These are phyloP conservation scores for Balearica regulorum DNA, from an alignment of 2,797 vertebrate species.

Conservation along the genomic window DNA sequence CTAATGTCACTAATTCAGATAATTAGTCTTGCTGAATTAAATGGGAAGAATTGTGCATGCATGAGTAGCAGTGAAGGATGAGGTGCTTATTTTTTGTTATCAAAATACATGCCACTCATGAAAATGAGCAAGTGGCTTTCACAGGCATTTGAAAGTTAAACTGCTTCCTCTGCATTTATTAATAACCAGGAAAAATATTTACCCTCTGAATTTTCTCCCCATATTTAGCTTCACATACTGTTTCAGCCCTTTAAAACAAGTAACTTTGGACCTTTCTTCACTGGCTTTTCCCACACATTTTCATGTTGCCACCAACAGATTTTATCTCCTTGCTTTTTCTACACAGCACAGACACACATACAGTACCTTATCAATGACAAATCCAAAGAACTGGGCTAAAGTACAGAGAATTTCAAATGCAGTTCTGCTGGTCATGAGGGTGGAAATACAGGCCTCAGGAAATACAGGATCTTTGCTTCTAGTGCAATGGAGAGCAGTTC, in stretches of 20 bases:
- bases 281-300: neutral
- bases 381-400: neutral
- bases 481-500: neutral
- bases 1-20: slow-evolving; percentile 48
- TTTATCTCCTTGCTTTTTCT: neutral
- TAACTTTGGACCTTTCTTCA: neutral
- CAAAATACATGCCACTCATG: slow-evolving; percentile 1
- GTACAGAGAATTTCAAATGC: neutral
- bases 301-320: neutral
- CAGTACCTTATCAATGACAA: neutral
- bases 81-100: slow-evolving; percentile 3
- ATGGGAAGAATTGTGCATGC: neutral
- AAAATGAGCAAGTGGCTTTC: neutral
- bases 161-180: neutral
- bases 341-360: neutral
- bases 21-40: slow-evolving; percentile 64
- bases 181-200: neutral
- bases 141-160: neutral
- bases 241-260: neutral
- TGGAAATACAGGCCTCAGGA: neutral
- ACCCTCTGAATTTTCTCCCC: neutral
- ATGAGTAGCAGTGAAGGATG: neutral
- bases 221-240: neutral
- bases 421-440: neutral
- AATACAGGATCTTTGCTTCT: neutral